These are phyloP conservation scores for Podarcis siculus DNA, from an alignment of 2,797 vertebrate species.

Conservation along the genomic window DNA sequence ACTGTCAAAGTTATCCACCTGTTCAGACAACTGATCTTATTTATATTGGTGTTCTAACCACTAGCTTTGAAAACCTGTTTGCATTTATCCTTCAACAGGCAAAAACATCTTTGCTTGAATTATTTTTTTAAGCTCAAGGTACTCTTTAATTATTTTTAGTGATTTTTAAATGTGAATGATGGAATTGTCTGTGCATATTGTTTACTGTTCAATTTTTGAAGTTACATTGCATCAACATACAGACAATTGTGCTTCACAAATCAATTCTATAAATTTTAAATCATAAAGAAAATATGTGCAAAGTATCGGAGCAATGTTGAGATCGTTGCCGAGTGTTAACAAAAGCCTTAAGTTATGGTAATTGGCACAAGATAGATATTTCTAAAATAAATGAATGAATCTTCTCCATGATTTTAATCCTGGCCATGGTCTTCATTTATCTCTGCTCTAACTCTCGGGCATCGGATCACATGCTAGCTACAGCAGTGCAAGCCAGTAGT, in stretches of 20 bases:
- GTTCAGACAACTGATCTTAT: not conserved
- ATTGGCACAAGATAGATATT: not conserved
- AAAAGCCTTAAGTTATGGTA: not conserved
- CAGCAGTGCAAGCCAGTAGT: too few relatives aligned
- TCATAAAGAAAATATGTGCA: not conserved
- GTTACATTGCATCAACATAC: not conserved
- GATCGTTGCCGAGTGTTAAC: not conserved
- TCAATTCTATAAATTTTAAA: not conserved
- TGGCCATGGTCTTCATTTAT: not conserved
- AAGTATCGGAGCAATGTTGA: not conserved
- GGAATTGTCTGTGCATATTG: not conserved
- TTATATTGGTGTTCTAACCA: not conserved
- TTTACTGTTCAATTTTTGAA: not conserved
- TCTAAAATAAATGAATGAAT: not conserved
- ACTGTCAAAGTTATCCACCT: not conserved
- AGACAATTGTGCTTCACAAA: not conserved
- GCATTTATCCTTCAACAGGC: not conserved
- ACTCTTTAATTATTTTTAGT: too few relatives aligned
- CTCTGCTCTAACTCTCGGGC: not conserved
- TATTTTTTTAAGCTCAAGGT: too few relatives aligned
- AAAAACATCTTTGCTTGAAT: not conserved
- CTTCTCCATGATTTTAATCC: not conserved
- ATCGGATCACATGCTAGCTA: not conserved
- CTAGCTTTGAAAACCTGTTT: not conserved
- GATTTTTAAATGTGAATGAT: too few relatives aligned